phyloP scores from a whole-genome alignment of 2,113 vertebrate species.

The Ammodytes dubius region DNA sequence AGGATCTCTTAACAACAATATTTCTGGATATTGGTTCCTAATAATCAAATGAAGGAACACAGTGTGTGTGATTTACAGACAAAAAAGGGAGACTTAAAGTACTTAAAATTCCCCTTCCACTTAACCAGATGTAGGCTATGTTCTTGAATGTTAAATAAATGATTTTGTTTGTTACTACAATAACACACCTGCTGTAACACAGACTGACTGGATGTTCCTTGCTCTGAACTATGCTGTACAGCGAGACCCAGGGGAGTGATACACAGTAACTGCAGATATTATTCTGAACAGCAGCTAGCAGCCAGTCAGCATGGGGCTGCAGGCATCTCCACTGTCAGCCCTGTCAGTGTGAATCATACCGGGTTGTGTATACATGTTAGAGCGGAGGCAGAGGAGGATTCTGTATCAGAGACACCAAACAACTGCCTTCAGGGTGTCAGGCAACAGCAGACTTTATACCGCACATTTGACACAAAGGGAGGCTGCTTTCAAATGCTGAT shows the following conservation, averaged over 20 bases:
- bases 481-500: not conserved
- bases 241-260: slow-evolving; percentile 9
- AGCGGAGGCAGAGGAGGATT: slow-evolving; percentile 21
- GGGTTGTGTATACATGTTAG: not conserved
- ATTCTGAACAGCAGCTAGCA: slow-evolving; percentile 46
- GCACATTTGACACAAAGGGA: not conserved
- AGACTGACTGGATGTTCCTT: slow-evolving; percentile 18
- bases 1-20: not conserved
- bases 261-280: slow-evolving; percentile 36
- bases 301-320: slow-evolving; percentile 31
- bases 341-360: slow-evolving; percentile 45
- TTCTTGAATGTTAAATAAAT: slow-evolving; percentile 2
- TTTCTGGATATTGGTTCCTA: not conserved
- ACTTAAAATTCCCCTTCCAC: not conserved
- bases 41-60: not conserved
- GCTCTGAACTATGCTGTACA: slow-evolving; percentile 7
- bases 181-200: not conserved
- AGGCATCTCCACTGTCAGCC: slow-evolving; percentile 51
- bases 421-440: slow-evolving; percentile 24
- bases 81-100: too few species aligned
- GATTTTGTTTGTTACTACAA: not conserved
- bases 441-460: not conserved
- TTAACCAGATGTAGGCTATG: not conserved
- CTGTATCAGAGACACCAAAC: slow-evolving; percentile 21
- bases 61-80: too few species aligned